Evolutionary conservation across 2,888 invertebrate genomes (phyloP).

Genomic region (Isoperla grammatica): DNA sequence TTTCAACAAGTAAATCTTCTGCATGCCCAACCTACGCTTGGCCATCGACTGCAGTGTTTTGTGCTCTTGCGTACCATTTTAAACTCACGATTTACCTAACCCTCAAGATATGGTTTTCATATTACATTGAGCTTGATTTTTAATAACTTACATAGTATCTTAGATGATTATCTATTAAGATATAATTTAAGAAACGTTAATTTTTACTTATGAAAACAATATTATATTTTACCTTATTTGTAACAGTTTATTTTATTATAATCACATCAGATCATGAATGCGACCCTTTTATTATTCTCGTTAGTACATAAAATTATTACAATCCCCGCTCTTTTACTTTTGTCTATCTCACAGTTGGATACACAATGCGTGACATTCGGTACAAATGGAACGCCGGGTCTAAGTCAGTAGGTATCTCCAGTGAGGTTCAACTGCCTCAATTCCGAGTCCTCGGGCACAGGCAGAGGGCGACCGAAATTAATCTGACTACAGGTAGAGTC

Average conservation of each 20-base stretch:
- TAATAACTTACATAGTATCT: no score
- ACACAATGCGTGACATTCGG: constrained; percentile 96
- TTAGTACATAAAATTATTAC: constrained; percentile 17
- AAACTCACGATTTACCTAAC: no score
- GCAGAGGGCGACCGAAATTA: constrained; percentile 89
- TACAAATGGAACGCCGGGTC: constrained; percentile 93
- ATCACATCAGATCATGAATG: constrained; percentile 5
- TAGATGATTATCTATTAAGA: no score
- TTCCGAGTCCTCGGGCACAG: constrained; percentile 95
- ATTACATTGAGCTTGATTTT: no score
- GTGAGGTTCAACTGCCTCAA: constrained; percentile 93
- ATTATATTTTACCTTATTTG: no score
- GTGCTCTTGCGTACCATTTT: constrained; percentile 14
- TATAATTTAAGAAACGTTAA: no score
- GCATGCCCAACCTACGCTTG: not conserved
- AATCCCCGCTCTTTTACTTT: constrained; percentile 37
- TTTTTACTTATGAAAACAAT: no score
- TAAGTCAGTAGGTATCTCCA: constrained; percentile 91
- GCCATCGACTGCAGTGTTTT: not conserved
- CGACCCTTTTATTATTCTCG: constrained; percentile 2
- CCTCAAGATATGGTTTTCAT: no score
- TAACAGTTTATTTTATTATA: constrained; percentile 8
- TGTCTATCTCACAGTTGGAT: constrained; percentile 71
- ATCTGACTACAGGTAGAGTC: constrained; percentile 87
- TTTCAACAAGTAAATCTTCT: no score